Conservation (phyloP, 1,140 invertebrate genomes). For the Brachionus manjavacas region DNA sequence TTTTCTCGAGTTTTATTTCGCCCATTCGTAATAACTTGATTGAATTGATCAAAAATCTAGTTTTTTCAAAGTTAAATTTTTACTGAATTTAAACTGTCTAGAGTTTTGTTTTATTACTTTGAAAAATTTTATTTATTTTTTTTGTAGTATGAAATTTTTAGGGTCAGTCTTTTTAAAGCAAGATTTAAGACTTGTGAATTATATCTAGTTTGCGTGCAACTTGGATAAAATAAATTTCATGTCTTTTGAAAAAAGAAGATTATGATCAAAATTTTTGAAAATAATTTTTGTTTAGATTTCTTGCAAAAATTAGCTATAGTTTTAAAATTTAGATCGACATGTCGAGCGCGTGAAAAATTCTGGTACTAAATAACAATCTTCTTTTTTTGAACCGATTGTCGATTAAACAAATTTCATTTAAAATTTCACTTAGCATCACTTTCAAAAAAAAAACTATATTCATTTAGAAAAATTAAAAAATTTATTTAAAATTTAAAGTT, state of each 20-base stretch:
- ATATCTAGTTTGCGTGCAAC: background rate
- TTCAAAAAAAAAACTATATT: background rate
- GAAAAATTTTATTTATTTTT: background rate
- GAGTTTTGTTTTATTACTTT: background rate
- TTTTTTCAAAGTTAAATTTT: background rate
- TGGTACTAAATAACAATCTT: background rate
- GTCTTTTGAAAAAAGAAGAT: background rate
- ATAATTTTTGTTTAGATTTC: background rate
- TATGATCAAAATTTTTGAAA: background rate
- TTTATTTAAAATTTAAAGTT: too few relatives aligned
- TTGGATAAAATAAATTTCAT: background rate
- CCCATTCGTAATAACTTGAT: background rate
- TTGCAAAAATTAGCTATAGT: background rate
- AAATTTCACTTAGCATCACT: background rate
- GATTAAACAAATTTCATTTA: background rate
- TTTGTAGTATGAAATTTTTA: background rate
- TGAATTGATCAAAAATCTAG: background rate
- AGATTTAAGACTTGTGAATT: background rate
- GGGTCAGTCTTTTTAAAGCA: background rate
- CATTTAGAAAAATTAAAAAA: background rate
- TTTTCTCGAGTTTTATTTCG: constrained; percentile 37
- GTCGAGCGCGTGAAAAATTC: background rate
- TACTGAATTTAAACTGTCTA: background rate
- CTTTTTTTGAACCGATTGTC: background rate
- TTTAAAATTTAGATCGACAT: background rate